These are phyloP conservation scores for Solenopsis fugax DNA, from an alignment of 1,140 invertebrate genomes.

Conservation along the genomic window DNA sequence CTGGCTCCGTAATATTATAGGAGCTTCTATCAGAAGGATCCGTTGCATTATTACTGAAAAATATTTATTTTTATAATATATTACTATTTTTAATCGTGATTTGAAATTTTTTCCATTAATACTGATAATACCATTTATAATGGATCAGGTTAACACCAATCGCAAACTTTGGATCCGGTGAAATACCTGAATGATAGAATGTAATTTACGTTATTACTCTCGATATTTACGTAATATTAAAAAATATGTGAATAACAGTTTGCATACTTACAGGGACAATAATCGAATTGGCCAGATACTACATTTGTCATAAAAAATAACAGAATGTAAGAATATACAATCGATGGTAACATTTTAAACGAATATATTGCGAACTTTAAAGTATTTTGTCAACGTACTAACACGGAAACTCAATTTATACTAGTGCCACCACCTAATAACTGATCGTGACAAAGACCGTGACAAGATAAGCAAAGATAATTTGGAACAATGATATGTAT, in stretches of 20 bases:
- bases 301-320: background rate
- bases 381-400: too few relatives aligned
- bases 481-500: too few relatives aligned
- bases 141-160: background rate
- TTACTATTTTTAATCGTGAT: background rate
- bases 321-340: background rate
- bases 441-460: too few relatives aligned
- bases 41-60: conserved; percentile 7
- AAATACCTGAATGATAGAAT: background rate
- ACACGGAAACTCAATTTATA: too few relatives aligned
- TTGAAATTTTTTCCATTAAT: background rate
- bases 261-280: background rate
- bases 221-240: background rate
- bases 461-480: too few relatives aligned
- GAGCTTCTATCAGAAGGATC: background rate
- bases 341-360: conserved; percentile 1
- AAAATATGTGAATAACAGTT: background rate
- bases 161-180: background rate
- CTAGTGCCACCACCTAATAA: too few relatives aligned
- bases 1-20: background rate
- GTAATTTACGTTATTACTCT: background rate
- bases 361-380: background rate
- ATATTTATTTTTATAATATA: background rate
- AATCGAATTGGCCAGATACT: too few relatives aligned
- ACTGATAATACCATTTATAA: conserved; percentile 41